These are phyloP conservation scores for Diarsia mendica DNA, from an alignment of 2,888 invertebrate species.

Conservation along the genomic window DNA sequence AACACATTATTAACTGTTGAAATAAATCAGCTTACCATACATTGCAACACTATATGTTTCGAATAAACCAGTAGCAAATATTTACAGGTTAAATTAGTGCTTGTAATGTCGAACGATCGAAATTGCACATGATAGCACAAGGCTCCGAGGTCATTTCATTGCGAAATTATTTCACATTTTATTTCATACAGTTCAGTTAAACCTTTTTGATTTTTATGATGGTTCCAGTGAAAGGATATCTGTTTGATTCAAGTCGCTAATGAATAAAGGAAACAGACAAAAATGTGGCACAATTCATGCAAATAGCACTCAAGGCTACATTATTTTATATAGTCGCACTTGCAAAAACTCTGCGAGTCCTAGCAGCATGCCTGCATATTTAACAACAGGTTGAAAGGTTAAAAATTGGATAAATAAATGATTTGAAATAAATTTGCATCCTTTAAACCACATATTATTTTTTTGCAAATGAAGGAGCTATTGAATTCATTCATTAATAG, in stretches of 20 bases:
- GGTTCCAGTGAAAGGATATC: constrained; percentile 55
- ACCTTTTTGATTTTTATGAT: constrained; percentile 48
- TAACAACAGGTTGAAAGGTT: constrained; percentile 36
- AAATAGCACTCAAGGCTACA: constrained; percentile 44
- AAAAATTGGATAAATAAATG: constrained; percentile 21
- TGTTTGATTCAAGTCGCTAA: constrained; percentile 35
- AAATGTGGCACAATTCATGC: constrained; percentile 44
- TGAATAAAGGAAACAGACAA: constrained; percentile 39
- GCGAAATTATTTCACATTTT: constrained; percentile 54
- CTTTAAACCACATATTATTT: neutral
- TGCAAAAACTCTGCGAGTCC: constrained; percentile 21
- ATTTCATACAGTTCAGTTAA: constrained; percentile 47
- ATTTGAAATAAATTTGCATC: constrained; percentile 29
- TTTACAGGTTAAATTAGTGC: constrained; percentile 51
- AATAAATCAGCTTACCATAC: constrained; percentile 36
- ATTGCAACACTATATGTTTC: constrained; percentile 43
- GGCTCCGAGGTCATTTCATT: constrained; percentile 55
- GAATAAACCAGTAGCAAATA: constrained; percentile 43
- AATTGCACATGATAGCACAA: constrained; percentile 54
- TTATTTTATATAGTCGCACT: constrained; percentile 14
- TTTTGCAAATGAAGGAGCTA: neutral
- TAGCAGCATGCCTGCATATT: constrained; percentile 41
- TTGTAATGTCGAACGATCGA: constrained; percentile 50
- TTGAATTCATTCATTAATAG: neutral
- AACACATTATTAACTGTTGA: constrained; percentile 27